Evolutionary conservation across 1,140 invertebrate species (phyloP), one percentile per base, ranked within the genome.

Genomic region (Hermetia illucens): DNA sequence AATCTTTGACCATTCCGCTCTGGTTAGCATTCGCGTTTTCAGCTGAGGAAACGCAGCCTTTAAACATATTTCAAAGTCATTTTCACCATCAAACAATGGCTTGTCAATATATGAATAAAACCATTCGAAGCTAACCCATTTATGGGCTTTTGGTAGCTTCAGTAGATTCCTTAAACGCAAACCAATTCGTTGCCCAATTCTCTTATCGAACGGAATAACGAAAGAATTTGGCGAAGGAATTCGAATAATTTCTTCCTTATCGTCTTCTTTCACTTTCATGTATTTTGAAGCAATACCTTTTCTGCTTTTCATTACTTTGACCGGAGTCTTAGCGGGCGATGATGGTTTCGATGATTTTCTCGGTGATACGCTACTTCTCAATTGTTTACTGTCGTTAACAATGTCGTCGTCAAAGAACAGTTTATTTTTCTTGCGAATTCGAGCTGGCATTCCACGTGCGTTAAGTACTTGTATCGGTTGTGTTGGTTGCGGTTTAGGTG

Each of bases 71-170:
- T 83, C 82, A 57, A 98, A 98, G 66, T 98, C 94, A 67, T 97
- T 97, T 51, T 96, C 89, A 34, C 88, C 89, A 45, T 88, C 75
- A 65, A 98, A 97, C 8, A 98, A 65, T 33, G 88, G 81, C 53
- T 84, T 88, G 61, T 98, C 93, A 47, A 98, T 83, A 55, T 95
- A 96, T 49, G 92, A 97, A 59, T 98, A 98, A 66, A 98, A 98
- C 81, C 92, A 98, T 61, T 98, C 95, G 64, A 92, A 96, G 57
- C 90, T 96, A 2, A 97, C 91, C 91, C 92, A 98, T 68, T 93
- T 94, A 61, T 98, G 93, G 16, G 94, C 94, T 69, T 98, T 98
- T 0, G 95, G 94, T 44, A 98, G 64, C 66, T 98, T 98, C 1
- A 98, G 68, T n/a, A 98, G 70, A 68, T 98, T 98, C 48, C 91